phyloP scores from a whole-genome alignment of 2,113 vertebrate species.

The Heteronetta atricapilla region DNA sequence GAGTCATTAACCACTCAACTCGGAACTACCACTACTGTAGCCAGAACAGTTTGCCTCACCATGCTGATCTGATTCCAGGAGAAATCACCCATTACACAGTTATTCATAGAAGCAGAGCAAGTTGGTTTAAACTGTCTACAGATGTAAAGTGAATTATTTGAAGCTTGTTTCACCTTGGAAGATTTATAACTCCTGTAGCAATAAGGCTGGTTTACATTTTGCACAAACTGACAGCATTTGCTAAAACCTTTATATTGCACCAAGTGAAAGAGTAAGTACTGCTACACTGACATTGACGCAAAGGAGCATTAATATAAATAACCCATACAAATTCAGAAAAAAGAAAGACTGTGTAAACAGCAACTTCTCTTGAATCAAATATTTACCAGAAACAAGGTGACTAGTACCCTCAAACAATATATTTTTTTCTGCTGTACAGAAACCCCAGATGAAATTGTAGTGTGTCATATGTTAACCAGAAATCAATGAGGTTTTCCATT shows the following conservation, averaged over 20 bases:
- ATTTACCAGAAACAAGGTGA: not conserved
- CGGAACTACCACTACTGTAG: not conserved
- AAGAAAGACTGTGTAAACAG: not conserved
- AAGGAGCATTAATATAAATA: not conserved
- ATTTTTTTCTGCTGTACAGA: not conserved
- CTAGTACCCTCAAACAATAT: not conserved
- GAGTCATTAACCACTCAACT: not conserved
- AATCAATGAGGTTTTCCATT: not conserved
- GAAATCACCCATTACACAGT: not conserved
- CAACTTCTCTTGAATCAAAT: not conserved
- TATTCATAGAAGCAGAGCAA: not conserved
- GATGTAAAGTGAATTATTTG: not conserved
- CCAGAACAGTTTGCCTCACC: not conserved
- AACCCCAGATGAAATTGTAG: not conserved
- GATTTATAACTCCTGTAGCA: not conserved
- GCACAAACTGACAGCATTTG: not conserved
- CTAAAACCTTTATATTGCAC: not conserved
- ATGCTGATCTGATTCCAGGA: not conserved
- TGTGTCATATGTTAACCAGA: not conserved
- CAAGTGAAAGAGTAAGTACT: not conserved
- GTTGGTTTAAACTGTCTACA: not conserved
- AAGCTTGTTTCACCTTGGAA: not conserved
- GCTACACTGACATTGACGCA: not conserved
- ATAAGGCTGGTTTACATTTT: not conserved
- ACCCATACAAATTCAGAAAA: not conserved